phyloP scores from a whole-genome alignment of 2,797 vertebrate species.

The Chaunax sp. region DNA sequence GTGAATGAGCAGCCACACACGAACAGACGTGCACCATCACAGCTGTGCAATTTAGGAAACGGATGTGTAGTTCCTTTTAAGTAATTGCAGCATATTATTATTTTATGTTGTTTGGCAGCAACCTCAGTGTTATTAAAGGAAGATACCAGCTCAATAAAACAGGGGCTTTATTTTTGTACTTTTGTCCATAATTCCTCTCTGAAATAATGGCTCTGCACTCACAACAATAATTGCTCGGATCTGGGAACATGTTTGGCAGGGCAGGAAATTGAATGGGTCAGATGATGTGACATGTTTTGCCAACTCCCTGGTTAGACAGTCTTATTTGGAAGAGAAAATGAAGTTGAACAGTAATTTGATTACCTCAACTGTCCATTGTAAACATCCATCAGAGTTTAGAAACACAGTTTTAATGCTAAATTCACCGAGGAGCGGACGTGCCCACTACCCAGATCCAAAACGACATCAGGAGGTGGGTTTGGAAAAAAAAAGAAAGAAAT shows the following conservation, averaged over 20 bases:
- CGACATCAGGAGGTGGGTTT: neutral
- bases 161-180: neutral
- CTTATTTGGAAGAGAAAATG: conserved; percentile 2
- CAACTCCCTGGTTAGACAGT: no score
- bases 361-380: neutral
- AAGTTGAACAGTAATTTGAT: neutral
- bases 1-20: conserved; percentile 48
- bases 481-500: neutral
- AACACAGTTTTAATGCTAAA: neutral
- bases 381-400: neutral
- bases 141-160: conserved; percentile 21
- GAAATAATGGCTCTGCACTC: conserved; percentile 4
- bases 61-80: conserved; percentile 66
- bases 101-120: conserved; percentile 74
- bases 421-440: no score
- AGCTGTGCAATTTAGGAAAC: conserved; percentile 63
- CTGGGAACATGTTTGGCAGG: neutral
- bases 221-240: conserved; percentile 14
- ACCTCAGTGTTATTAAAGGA: conserved; percentile 27
- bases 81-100: conserved; percentile 74
- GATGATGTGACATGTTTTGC: neutral
- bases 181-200: conserved; percentile 4
- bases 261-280: neutral
- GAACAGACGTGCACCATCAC: conserved; percentile 41
- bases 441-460: neutral